phyloP scores from a whole-genome alignment of 2,888 invertebrate genomes.

The Pyrgus malvae region DNA sequence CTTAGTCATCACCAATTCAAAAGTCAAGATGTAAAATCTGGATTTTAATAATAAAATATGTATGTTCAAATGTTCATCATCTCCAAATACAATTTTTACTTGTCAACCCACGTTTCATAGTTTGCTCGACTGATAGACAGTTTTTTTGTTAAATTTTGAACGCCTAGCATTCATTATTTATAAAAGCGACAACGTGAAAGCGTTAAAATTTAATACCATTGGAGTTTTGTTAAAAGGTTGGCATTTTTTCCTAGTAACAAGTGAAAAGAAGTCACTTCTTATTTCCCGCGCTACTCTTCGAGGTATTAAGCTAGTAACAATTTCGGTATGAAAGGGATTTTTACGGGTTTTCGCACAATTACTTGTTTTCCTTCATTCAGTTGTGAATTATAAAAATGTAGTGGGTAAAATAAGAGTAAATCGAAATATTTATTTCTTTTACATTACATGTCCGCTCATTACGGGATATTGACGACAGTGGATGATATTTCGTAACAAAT shows the following conservation, averaged over 20 bases:
- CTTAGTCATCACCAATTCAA: too few relatives aligned
- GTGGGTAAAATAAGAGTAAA: background rate
- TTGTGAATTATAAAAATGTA: background rate
- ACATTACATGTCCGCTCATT: background rate
- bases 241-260: conserved; percentile 8
- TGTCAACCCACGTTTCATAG: conserved; percentile 7
- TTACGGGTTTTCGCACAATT: conserved; percentile 13
- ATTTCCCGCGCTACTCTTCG: background rate
- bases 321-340: conserved; percentile 6
- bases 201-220: conserved; percentile 15
- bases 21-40: too few relatives aligned
- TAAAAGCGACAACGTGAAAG: conserved; percentile 9
- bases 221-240: conserved; percentile 22
- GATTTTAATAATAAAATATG: too few relatives aligned
- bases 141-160: conserved; percentile 1
- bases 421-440: background rate
- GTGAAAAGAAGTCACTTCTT: conserved; percentile 7
- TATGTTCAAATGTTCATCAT: too few relatives aligned
- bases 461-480: background rate
- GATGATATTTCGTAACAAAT: background rate
- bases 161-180: conserved; percentile 1
- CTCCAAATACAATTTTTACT: too few relatives aligned
- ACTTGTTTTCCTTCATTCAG: background rate
- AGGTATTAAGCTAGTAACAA: background rate
- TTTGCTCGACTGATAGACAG: background rate